Percentiles rank a stretch among this genome's conserved stretches.
These are phyloP conservation scores for Andrena praecox DNA, from an alignment of 2,888 invertebrate genomes.

Conservation along the genomic window DNA sequence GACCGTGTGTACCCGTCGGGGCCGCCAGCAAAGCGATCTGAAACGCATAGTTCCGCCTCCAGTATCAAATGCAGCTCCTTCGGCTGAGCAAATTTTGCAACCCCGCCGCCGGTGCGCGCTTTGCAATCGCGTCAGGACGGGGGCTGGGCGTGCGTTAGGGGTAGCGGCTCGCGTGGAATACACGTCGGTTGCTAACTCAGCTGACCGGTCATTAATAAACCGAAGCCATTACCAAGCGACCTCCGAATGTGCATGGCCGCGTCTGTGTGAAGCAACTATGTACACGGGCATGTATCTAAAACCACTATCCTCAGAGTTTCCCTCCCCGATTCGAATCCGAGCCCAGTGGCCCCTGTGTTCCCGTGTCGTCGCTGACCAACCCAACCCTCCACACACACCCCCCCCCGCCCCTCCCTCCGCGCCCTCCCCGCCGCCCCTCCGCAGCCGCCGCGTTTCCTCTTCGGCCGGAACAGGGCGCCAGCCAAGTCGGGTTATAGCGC, in stretches of 20 bases:
- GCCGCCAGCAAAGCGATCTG: background rate
- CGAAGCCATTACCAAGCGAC: conserved; percentile 82
- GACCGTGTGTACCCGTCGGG: background rate
- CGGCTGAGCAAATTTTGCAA: background rate
- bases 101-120: background rate
- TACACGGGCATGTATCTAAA: conserved; percentile 72
- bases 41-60: background rate
- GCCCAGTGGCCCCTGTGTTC: conserved; percentile 27
- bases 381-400: no score
- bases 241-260: conserved; percentile 73
- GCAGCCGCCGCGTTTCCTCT: conserved; percentile 66
- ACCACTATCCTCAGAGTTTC: conserved; percentile 82
- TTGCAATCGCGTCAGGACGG: conserved; percentile 11
- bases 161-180: conserved; percentile 76
- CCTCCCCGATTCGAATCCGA: conserved; percentile 76
- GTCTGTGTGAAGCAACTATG: conserved; percentile 61
- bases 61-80: conserved; percentile 2
- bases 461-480: conserved; percentile 67
- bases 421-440: no score
- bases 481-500: conserved; percentile 78
- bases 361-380: conserved; percentile 21
- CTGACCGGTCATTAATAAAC: conserved; percentile 85
- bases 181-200: conserved; percentile 78
- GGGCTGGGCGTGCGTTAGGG: conserved; percentile 55
- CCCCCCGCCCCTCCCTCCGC: no score